A percentile compares a stretch with the other conserved stretches of the same genome.
phyloP scores from a whole-genome alignment of 2,113 vertebrate species.

The Cinclus cinclus region DNA sequence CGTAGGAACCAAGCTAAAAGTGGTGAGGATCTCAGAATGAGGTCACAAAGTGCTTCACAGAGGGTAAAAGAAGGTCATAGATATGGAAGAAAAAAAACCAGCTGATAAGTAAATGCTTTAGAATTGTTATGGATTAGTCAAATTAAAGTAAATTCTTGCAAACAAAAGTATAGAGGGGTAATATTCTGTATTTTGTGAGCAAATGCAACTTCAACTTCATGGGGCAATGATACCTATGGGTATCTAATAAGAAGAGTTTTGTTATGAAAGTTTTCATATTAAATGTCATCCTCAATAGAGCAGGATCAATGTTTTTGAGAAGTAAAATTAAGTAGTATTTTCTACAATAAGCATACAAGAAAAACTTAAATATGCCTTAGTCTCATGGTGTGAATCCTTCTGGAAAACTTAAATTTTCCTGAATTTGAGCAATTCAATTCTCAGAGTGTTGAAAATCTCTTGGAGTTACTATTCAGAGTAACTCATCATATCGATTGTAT shows the following conservation, averaged over 20 bases:
- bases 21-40: not conserved
- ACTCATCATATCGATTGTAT: not conserved
- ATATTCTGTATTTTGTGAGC: not conserved
- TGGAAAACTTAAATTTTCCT: not conserved
- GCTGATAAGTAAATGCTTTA: not conserved
- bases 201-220: not conserved
- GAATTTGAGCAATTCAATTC: not conserved
- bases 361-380: not conserved
- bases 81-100: not conserved
- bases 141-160: not conserved
- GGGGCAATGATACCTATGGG: not conserved
- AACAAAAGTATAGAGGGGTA: not conserved
- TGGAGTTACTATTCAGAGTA: not conserved
- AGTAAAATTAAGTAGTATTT: not conserved
- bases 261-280: not conserved
- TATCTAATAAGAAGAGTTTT: not conserved
- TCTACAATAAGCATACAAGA: not conserved
- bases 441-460: not conserved
- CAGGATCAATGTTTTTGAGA: not conserved
- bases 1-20: not conserved
- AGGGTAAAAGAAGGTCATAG: not conserved
- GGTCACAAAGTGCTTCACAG: not conserved
- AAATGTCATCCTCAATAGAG: not conserved
- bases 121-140: not conserved
- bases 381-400: not conserved